Evolutionary conservation across 2,888 invertebrate genomes (phyloP), one percentile per base, ranked within the genome.

Genomic region (Copidosoma aretas): DNA sequence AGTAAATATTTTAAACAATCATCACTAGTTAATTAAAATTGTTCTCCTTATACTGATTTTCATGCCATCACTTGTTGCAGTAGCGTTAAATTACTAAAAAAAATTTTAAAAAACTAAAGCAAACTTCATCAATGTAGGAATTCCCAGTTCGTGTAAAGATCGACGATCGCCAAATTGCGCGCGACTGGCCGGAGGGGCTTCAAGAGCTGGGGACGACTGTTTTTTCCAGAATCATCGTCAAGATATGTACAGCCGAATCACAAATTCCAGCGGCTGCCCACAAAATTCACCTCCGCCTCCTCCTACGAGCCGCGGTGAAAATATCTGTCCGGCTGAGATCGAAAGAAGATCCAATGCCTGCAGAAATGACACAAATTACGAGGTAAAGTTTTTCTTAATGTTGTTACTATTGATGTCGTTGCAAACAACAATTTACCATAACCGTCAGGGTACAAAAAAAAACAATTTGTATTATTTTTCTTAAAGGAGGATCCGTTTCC

Each of bases 291-390:
- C 15, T 41, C 8, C 21, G 19, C 8, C 67, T 53, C 15, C 51
- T 41, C n/a, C 43, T n/a, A 10, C 21, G 21, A n/a, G 22, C 5
- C 14, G 41, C 61, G 67, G 17, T 3, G 25, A 12, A 17, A 10
- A n/a, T 43, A 68, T 78, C 0, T 87, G 86, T 74, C 86, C 86
- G 1, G 85, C 85, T 0, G 85, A 86, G 59, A 77, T 85, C 51
- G 84, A 85, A 65, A 77, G 80, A 59, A 81, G 84, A n/a, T 72
- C 86, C 8, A 76, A 80, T 21, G 81, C 82, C 69, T 86, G 85
- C 72, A 83, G 83, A 0, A 83, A 84, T 65, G 85, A 81, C 58
- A 86, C 85, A 0, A 84, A 83, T 68, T 79, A 84, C 66, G 73
- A 86, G 71, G 86, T 86, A 46, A 46, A 46, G 3, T 32, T 5